Percentiles rank a stretch among this genome's conserved stretches.
Conservation (phyloP, 2,797 vertebrate genomes). For the Cheracebus regulus region DNA sequence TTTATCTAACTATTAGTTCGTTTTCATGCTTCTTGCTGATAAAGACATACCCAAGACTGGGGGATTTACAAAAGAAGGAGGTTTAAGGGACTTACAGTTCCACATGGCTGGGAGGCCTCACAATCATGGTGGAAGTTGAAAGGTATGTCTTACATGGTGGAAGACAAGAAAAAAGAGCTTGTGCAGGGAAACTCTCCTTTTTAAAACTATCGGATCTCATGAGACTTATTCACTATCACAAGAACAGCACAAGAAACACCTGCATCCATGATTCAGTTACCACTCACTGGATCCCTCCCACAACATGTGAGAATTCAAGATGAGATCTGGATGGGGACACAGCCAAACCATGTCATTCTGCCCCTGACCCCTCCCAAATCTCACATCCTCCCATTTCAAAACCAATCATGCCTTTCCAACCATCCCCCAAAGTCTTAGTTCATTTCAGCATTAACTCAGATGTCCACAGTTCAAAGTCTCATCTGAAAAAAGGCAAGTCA, state of each 20-base stretch:
- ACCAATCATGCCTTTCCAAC: neutral
- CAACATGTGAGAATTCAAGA: neutral
- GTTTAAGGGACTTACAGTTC: neutral
- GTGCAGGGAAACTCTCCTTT: neutral
- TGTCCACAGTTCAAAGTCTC: neutral
- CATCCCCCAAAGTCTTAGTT: neutral
- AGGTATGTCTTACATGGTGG: neutral
- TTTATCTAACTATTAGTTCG: neutral
- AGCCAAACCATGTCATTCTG: neutral
- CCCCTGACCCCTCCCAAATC: neutral
- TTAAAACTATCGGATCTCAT: neutral
- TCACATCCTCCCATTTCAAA: neutral
- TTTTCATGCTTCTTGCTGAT: neutral
- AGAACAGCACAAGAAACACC: neutral
- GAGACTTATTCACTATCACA: neutral
- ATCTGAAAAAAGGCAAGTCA: neutral
- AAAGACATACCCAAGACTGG: neutral
- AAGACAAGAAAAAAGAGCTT: neutral
- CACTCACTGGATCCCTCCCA: neutral
- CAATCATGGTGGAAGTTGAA: neutral
- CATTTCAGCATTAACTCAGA: neutral
- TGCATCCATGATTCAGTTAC: neutral
- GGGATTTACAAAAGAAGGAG: neutral
- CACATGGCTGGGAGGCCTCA: neutral
- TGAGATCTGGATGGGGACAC: neutral